Percentiles rank a stretch among this genome's conserved stretches.
Evolutionary conservation across 2,888 invertebrate genomes (phyloP).

Genomic region (Heteromurus nitidus): DNA sequence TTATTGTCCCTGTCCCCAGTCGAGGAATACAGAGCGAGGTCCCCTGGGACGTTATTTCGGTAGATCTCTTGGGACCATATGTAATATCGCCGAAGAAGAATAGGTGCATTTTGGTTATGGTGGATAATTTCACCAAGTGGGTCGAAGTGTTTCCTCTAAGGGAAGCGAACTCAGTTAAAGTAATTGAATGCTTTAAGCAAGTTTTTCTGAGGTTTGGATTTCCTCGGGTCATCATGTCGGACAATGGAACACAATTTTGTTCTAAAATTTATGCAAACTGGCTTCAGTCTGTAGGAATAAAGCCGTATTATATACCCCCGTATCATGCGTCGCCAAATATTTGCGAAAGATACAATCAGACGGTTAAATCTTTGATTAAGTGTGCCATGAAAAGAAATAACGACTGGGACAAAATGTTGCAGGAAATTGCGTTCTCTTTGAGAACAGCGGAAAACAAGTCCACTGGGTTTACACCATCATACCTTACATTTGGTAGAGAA

Average conservation of each 20-base stretch:
- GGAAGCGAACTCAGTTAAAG: constrained; percentile 13
- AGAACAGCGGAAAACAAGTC: constrained; percentile 32
- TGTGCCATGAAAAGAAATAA: constrained; percentile 6
- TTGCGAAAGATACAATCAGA: constrained; percentile 61
- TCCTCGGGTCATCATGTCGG: constrained; percentile 29
- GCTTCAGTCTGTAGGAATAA: constrained; percentile 31
- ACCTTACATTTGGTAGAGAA: constrained; percentile 53
- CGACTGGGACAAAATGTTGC: constrained; percentile 18
- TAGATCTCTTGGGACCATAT: constrained; percentile 67
- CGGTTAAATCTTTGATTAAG: constrained; percentile 53
- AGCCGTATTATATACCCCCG: constrained; percentile 34
- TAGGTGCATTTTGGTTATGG: constrained; percentile 55
- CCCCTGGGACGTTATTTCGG: constrained; percentile 34
- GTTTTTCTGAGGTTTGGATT: constrained; percentile 50
- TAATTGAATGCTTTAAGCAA: constrained; percentile 39
- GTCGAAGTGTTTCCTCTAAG: constrained; percentile 60
- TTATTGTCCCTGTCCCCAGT: constrained; percentile 26
- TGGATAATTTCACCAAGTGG: constrained; percentile 58
- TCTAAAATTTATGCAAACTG: constrained; percentile 38
- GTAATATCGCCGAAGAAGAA: constrained; percentile 8
- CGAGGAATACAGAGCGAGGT: not conserved
- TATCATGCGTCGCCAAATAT: constrained; percentile 64
- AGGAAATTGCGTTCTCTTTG: constrained; percentile 57
- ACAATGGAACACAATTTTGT: constrained; percentile 60
- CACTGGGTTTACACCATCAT: constrained; percentile 50